Evolutionary conservation across 37 sponge, comb jelly and placozoan genomes (phyloP).

Genomic region (Ephydatia muelleri): DNA sequence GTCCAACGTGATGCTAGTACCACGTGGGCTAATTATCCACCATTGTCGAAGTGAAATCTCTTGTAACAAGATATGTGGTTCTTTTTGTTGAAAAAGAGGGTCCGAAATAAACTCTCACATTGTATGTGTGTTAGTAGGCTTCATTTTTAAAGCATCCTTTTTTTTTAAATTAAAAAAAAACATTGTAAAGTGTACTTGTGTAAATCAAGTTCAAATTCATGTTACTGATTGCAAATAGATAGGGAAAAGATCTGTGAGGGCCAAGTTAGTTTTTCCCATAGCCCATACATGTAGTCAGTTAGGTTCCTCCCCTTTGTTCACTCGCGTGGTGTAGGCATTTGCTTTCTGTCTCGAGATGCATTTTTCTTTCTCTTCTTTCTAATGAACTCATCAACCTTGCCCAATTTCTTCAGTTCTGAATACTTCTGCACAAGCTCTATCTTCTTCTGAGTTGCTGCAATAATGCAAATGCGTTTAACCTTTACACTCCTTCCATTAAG

Average conservation of each 20-base stretch:
- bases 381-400: conserved; percentile 67
- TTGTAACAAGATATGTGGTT: not conserved
- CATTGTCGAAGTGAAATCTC: not conserved
- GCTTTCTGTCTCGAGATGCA: conserved; percentile 65
- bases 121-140: no score
- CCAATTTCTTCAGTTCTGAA: conserved; percentile 53
- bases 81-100: no score
- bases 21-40: not conserved
- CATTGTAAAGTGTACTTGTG: no score
- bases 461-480: not conserved
- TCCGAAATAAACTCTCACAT: no score
- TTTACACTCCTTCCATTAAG: not conserved
- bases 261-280: no score
- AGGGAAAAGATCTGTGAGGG: no score
- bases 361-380: conserved; percentile 72
- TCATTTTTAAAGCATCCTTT: no score
- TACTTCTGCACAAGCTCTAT: conserved; percentile 68
- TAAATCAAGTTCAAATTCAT: no score
- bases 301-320: not conserved
- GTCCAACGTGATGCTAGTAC: not conserved
- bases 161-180: no score
- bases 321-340: conserved; percentile 32
- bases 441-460: conserved; percentile 53
- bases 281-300: no score
- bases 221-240: no score